phyloP scores from a whole-genome alignment of 2,113 vertebrate genomes.

The Poeciliopsis prolifica region DNA sequence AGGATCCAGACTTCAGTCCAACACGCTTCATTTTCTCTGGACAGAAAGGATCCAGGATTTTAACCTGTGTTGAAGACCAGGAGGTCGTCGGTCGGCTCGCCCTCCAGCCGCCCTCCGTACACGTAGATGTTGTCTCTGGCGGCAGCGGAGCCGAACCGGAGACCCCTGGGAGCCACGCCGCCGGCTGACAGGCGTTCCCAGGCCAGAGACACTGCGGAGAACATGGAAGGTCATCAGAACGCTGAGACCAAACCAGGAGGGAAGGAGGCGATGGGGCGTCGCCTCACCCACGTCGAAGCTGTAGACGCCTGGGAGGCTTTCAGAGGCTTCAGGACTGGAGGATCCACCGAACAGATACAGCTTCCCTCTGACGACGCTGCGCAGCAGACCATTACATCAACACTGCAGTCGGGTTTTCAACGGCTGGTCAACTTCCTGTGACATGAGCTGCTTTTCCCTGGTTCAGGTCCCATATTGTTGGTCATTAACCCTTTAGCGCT shows the following conservation, averaged over 20 bases:
- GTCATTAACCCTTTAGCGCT: no score
- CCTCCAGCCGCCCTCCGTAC: conserved; percentile 60
- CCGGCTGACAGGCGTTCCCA: conserved; percentile 65
- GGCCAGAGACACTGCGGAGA: conserved; percentile 70
- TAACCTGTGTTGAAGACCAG: conserved; percentile 78
- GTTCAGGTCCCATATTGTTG: neutral
- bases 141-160: conserved; percentile 68
- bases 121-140: conserved; percentile 74
- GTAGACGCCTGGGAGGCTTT: conserved; percentile 75
- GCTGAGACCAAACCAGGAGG: neutral
- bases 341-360: conserved; percentile 77
- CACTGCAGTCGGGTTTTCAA: neutral
- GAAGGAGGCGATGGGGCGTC: neutral
- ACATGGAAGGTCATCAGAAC: neutral
- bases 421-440: neutral
- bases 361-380: conserved; percentile 77
- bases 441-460: no score
- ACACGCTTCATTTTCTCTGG: neutral
- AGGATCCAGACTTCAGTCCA: neutral
- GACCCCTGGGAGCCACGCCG: conserved; percentile 56
- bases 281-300: conserved; percentile 77
- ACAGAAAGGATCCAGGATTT: neutral
- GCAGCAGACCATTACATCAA: neutral
- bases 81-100: conserved; percentile 65
- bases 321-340: conserved; percentile 56